A percentile compares a stretch with the other conserved stretches of the same genome.
Conservation (phyloP, 30 jellyfish, hydroid and myxozoan species). For the Nemopilema nomurai region DNA sequence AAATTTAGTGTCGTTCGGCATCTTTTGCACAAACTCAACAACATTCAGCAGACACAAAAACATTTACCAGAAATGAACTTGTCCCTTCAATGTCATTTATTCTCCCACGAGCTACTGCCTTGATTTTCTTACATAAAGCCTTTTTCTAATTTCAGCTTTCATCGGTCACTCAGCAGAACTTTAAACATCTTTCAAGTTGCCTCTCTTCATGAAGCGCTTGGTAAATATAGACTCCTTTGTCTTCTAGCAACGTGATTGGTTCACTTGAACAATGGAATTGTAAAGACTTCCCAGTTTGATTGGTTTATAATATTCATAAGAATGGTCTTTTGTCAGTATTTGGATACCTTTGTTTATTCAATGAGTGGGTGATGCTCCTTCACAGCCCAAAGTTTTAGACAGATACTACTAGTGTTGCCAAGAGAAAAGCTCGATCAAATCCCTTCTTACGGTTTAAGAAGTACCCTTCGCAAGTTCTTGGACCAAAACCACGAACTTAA, state of each 20-base stretch:
- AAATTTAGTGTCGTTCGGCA: constrained; percentile 6
- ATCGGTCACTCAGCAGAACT: constrained; percentile 47
- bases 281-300: neutral
- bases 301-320: neutral
- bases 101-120: constrained; percentile 29
- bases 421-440: neutral
- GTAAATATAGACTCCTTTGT: constrained; percentile 37
- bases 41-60: constrained; percentile 1
- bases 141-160: constrained; percentile 8
- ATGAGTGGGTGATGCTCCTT: neutral
- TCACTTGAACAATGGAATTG: neutral
- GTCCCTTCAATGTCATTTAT: neutral
- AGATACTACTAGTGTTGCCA: neutral
- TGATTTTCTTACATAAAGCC: constrained; percentile 22
- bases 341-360: neutral
- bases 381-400: neutral
- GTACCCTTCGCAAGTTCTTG: neutral
- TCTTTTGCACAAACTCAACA: constrained; percentile 24
- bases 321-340: neutral
- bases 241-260: constrained; percentile 53
- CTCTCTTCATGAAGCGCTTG: constrained; percentile 21
- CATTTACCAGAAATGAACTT: constrained; percentile 5
- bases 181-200: constrained; percentile 48
- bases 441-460: neutral
- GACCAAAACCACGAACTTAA: neutral